Base-by-base conservation (phyloP, 2,113 vertebrate genomes). In the Hypanus sabinus region DNA sequence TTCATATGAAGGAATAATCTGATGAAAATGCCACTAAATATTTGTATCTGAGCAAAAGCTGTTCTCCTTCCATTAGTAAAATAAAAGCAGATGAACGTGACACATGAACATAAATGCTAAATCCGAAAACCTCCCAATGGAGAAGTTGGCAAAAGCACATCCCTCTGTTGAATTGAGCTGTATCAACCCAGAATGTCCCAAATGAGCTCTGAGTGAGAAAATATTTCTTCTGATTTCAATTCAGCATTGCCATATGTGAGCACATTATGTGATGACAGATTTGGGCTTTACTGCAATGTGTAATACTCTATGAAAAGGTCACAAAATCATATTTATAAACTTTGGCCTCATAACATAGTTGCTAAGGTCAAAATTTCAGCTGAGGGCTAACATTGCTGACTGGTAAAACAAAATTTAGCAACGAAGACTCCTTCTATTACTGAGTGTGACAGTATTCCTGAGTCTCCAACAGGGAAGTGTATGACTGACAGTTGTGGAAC, bases 1-100 rank as follows among this genome's bases (percentile, higher is more conserved):
- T 90, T 90, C 85, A 65, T 65, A 90, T 90, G 85, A 90, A 68
- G 85, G 62, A 90, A 68, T n/a, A 90, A 68, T 90, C 62, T 90
- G 85, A 90, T 65, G 85, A 90, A 90, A 90, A 65, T 90, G 60
- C n/a, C 60, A 65, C 85, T 30, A 90, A 90, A n/a, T 7, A 65
- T 90, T 33, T 90, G 85, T 90, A 65, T n/a, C 60, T 90, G 85
- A 65, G 30, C 16, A 65, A 90, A 68, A 88, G 12, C 83, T 27
- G 11, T 62, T 30, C n/a, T 65, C 85, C 85, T 90, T 90, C 85
- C 60, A 90, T 90, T 90, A 18, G 85, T 30, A 90, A 65, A 90
- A 90, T 68, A 68, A 90, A 90, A 90, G 33, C 85, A 90, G 85
- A 68, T 90, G 85, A 68, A 33, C 33, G 85, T 90, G 85, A 33